phyloP scores from a whole-genome alignment of 2,113 vertebrate species.

The Eidolon helvum region DNA sequence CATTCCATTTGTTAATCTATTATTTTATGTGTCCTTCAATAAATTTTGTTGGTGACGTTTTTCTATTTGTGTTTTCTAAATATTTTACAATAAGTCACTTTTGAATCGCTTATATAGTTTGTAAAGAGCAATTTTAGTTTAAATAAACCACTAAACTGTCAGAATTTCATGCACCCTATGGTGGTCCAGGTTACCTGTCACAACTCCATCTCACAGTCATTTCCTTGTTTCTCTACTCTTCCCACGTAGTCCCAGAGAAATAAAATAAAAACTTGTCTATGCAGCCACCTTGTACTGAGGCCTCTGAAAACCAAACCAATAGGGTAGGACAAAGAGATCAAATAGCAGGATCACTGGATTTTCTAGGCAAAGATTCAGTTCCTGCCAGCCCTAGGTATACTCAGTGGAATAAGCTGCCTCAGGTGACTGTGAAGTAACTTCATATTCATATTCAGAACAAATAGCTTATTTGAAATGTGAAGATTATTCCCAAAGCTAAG shows the following conservation, averaged over 20 bases:
- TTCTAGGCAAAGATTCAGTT: fast-evolving
- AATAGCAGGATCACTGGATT: too few relatives aligned
- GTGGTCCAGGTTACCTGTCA: neutral
- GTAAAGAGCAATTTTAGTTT: neutral
- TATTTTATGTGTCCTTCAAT: neutral
- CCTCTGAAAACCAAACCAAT: neutral
- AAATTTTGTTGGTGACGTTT: neutral
- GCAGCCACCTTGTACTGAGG: neutral
- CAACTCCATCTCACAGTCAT: fast-evolving
- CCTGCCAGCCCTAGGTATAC: neutral
- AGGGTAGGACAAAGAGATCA: neutral
- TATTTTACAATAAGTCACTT: neutral
- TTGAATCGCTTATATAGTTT: neutral
- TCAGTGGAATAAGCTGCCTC: constrained; percentile 89
- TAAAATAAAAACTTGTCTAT: neutral
- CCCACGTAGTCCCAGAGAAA: neutral
- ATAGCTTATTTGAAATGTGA: constrained; percentile 92
- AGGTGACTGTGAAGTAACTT: constrained; percentile 94
- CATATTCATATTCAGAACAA: constrained; percentile 95
- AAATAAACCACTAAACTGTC: neutral
- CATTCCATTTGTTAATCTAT: neutral
- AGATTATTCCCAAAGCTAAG: constrained; percentile 95
- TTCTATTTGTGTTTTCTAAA: neutral
- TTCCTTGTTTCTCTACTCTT: neutral
- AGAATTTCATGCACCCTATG: neutral